Base-by-base conservation (phyloP, 2,888 invertebrate genomes). In the Sympetrum striolatum region DNA sequence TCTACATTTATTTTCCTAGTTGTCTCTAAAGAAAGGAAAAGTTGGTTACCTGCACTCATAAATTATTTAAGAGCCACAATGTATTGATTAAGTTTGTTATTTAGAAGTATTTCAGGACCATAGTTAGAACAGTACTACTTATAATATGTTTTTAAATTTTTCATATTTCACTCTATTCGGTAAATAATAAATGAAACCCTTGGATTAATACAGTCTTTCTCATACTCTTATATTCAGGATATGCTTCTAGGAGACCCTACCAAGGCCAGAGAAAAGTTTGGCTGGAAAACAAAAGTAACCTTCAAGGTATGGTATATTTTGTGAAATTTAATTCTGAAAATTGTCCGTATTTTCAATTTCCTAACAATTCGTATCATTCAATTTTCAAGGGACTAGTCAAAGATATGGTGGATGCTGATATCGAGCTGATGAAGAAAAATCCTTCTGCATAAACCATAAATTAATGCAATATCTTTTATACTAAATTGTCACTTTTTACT, bases 341-440 rank as follows among this genome's bases (percentile, higher is more conserved):
- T 37, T 91, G 90, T 18, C 90, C 90, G 31, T 48, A 73, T 15
- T 48, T 25, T 58, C 53, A 35, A 81, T 81, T 90, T 5, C 48
- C 2, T 90, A 25, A 91, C 79, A 90, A 60, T 79, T 91, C 64
- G 91, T 81, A 35, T 79, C 10, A 90, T 73, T 91, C 91, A 90
- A 81, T 91, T 90, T 93, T 97, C 93, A 94, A 96, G 93, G 96
- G 97, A 93, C 95, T 99, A 81, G 98, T 99, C 2, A 96, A 96
- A 92, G 99, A 99, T 93, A 99, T 99, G 99, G 97, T 99, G 95
- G 96, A 96, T 53, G 96, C 98, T 0, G 99, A 99, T 94, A 95
- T 99, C 64, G 96, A 95, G 92, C 95, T 99, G 91, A 99, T 99
- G 99, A 97, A 96, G 93, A 96, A 95, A 92, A 97, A 99, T 94